Evolutionary conservation across 1,140 invertebrate species (phyloP), one percentile per base, ranked within the genome.

Genomic region (Bilobella aurantiaca): DNA sequence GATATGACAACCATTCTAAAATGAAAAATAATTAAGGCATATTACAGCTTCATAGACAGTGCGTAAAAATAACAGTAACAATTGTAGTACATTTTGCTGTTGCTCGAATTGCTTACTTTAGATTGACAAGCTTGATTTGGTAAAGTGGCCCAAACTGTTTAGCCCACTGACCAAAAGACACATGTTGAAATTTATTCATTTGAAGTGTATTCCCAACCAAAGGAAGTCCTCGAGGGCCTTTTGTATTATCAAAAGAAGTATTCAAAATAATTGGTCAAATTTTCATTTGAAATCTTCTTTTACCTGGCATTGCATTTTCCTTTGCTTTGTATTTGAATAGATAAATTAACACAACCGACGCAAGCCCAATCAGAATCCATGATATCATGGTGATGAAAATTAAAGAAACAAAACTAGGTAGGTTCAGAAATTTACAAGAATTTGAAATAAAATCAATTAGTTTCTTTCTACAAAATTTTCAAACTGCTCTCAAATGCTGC

Each of bases 1-100:
- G 62, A 64, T 3, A 64, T 25, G 3, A 64, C 62, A 31, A 57
- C 23, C 23, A 49, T 8, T 3, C 62, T 64, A 30, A 18, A 64
- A 57, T 12, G 18, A 28, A 8, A 42, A 42, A 42, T 42, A 42
- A 42, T 42, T 8, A 42, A 42, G 18, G 18, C 34, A 42, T 12
- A 42, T 12, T 42, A 12, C 34, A 42, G n/a, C n/a, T n/a, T n/a
- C n/a, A n/a, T n/a, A n/a, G n/a, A n/a, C n/a, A n/a, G n/a, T n/a
- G n/a, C n/a, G n/a, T n/a, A n/a, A n/a, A n/a, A n/a, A n/a, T n/a
- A n/a, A n/a, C n/a, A n/a, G n/a, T n/a, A n/a, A n/a, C n/a, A n/a
- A n/a, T n/a, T n/a, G n/a, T n/a, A n/a, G n/a, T n/a, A n/a, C n/a
- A n/a, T n/a, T n/a, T n/a, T n/a, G n/a, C n/a, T n/a, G n/a, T n/a